Conservation (phyloP, 1,140 invertebrate species). For the Lasioglossum baleicum region DNA sequence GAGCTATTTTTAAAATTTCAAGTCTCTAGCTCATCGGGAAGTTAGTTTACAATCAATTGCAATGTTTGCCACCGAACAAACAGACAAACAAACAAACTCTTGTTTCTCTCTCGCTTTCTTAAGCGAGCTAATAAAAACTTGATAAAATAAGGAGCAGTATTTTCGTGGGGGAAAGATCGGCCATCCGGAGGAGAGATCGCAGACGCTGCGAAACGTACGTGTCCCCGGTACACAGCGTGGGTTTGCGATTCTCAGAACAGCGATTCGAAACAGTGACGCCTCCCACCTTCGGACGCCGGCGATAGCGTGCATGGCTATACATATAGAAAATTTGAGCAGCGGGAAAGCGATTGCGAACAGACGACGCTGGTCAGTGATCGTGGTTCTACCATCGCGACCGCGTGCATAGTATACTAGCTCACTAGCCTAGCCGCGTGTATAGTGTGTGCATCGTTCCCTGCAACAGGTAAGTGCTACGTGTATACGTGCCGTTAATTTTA, state of each 20-base stretch:
- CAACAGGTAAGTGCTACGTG: conserved; percentile 29
- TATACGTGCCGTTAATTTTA: background rate
- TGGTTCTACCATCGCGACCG: background rate
- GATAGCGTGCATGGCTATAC: background rate
- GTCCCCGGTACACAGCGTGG: background rate
- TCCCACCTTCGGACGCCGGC: background rate
- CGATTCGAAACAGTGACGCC: background rate
- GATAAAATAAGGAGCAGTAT: too few relatives aligned
- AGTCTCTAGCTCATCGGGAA: too few relatives aligned
- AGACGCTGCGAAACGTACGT: background rate
- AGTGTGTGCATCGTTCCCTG: background rate
- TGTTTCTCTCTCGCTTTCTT: too few relatives aligned
- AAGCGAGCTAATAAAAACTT: too few relatives aligned
- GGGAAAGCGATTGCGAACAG: background rate
- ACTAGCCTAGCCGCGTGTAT: background rate
- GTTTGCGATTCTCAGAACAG: conserved; percentile 2
- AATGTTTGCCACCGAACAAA: too few relatives aligned
- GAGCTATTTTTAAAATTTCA: too few relatives aligned
- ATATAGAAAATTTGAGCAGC: conserved; percentile 3
- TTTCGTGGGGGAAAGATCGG: too few relatives aligned
- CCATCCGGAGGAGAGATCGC: too few relatives aligned
- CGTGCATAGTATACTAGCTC: background rate
- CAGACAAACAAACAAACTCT: too few relatives aligned
- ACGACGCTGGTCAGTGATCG: conserved; percentile 1
- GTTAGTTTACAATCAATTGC: too few relatives aligned